Evolutionary conservation across 2,888 invertebrate genomes (phyloP).

Genomic region (Chaitophorus viminalis): DNA sequence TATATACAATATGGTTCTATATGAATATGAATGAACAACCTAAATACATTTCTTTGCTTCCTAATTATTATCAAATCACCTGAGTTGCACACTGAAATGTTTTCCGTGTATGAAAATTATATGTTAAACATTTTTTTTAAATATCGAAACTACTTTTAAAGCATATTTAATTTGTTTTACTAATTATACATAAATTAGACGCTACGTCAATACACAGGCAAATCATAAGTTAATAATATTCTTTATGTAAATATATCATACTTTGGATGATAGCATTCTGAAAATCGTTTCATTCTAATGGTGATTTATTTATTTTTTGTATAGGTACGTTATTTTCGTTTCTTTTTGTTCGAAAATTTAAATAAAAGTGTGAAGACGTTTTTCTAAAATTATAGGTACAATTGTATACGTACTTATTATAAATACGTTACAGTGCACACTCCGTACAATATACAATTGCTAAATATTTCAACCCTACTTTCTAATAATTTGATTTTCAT

Average conservation of each 20-base stretch:
- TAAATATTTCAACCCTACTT: background rate
- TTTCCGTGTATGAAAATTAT: no score
- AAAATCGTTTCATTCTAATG: background rate
- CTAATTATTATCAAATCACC: no score
- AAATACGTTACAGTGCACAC: background rate
- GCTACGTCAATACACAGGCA: background rate
- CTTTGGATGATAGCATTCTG: background rate
- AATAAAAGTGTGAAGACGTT: constrained; percentile 1
- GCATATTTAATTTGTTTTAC: no score
- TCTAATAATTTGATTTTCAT: background rate
- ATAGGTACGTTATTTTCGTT: background rate
- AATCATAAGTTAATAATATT: no score
- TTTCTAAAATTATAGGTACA: background rate
- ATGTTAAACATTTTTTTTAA: no score
- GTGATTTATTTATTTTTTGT: background rate
- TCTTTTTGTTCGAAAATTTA: background rate
- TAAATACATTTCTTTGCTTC: no score
- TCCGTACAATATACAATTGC: background rate
- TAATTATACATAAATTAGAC: no score
- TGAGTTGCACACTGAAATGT: no score
- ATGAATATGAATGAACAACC: no score
- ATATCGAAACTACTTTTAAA: no score
- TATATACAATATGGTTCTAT: no score
- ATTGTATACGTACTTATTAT: background rate
- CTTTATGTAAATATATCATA: background rate